phyloP scores from a whole-genome alignment of 53 echinoderm and acorn worm species.

The Holothuria leucospilota region DNA sequence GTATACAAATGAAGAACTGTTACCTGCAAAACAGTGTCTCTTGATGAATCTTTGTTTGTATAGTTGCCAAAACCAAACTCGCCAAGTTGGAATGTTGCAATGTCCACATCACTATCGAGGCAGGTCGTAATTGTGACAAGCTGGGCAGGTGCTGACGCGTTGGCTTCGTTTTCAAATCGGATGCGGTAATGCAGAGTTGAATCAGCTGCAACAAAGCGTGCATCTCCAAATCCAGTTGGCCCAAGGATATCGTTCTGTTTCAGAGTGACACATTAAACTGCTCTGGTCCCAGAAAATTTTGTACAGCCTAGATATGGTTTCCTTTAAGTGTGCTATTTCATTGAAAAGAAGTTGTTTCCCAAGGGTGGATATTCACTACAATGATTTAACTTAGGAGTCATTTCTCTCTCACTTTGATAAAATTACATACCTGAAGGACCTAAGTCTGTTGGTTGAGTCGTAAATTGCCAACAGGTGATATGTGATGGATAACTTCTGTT shows the following conservation, averaged over 20 bases:
- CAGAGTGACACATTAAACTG: background rate
- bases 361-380: no score
- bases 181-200: constrained; percentile 10
- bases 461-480: no score
- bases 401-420: no score
- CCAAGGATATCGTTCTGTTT: constrained; percentile 56
- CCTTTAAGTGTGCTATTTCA: background rate
- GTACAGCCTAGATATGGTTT: no score
- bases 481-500: no score
- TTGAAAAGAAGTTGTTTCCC: no score
- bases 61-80: constrained; percentile 51
- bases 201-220: constrained; percentile 35
- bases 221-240: constrained; percentile 50
- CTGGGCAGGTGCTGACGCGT: constrained; percentile 61
- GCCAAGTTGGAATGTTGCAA: constrained; percentile 34
- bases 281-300: no score
- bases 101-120: constrained; percentile 30
- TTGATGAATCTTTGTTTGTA: background rate
- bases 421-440: no score
- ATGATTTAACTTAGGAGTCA: no score
- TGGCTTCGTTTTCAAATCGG: constrained; percentile 55
- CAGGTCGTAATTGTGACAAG: constrained; percentile 20
- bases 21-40: constrained; percentile 5
- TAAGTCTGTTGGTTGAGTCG: no score
- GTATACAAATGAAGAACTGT: no score